Percentiles rank a stretch among this genome's conserved stretches.
Conservation (phyloP, 35 echinoderm and acorn worm genomes). For the Patiria miniata region DNA sequence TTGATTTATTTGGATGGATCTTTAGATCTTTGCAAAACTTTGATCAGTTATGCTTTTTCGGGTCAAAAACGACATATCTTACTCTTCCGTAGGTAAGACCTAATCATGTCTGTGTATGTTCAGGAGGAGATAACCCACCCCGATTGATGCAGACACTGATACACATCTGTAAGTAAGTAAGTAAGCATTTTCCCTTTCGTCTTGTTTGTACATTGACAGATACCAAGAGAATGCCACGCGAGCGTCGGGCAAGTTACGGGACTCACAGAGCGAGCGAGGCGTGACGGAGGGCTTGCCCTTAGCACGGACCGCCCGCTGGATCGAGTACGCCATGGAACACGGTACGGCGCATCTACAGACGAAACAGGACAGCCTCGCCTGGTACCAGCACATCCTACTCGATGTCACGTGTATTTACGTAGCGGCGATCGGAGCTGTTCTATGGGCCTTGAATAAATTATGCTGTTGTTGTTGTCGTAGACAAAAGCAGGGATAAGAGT, state of each 20-base stretch:
- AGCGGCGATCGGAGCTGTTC: not conserved
- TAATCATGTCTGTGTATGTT: too few relatives aligned
- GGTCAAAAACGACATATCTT: too few relatives aligned
- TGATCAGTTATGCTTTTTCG: too few relatives aligned
- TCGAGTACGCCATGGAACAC: constrained; percentile 75
- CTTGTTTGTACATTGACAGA: not conserved
- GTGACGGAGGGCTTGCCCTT: constrained; percentile 6
- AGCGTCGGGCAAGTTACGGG: constrained; percentile 39
- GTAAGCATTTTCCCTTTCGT: too few relatives aligned
- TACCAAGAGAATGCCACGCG: constrained; percentile 53
- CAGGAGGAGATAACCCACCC: too few relatives aligned
- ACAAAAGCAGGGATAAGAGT: too few relatives aligned
- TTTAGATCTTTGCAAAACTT: too few relatives aligned
- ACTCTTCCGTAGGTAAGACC: too few relatives aligned
- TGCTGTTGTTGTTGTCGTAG: not conserved
- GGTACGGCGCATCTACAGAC: constrained; percentile 60
- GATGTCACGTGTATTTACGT: not conserved
- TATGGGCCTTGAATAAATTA: not conserved
- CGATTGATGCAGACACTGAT: too few relatives aligned
- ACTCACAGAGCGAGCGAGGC: not conserved
- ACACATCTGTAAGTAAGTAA: too few relatives aligned
- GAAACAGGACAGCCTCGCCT: not conserved
- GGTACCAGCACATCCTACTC: not conserved
- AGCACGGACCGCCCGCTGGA: constrained; percentile 63
- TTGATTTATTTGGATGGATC: too few relatives aligned